Evolutionary conservation across 1,140 invertebrate genomes (phyloP).

Genomic region (Sesamia nonagrioides): DNA sequence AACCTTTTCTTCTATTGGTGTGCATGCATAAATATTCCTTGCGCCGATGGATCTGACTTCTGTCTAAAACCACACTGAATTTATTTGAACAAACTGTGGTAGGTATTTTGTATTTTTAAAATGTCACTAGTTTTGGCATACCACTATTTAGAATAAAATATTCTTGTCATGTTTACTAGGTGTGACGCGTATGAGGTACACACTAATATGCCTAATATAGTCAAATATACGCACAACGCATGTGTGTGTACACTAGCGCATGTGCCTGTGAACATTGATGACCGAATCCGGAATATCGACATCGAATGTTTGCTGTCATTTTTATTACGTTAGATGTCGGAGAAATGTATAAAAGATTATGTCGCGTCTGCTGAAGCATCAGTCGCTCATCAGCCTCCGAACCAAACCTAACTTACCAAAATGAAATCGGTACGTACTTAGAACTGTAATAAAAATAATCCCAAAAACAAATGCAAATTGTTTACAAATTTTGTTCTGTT

Average conservation of each 20-base stretch:
- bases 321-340: conserved; percentile 76
- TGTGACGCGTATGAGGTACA: conserved; percentile 54
- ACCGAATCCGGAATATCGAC: conserved; percentile 75
- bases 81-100: too few species aligned
- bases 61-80: too few species aligned
- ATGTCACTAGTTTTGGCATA: neutral
- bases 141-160: neutral
- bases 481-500: neutral
- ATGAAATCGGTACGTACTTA: conserved; percentile 80
- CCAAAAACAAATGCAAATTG: too few species aligned
- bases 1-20: too few species aligned
- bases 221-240: conserved; percentile 24
- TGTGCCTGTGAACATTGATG: conserved; percentile 56
- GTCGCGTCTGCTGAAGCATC: conserved; percentile 69
- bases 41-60: too few species aligned
- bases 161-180: neutral
- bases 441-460: neutral
- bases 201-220: conserved; percentile 57
- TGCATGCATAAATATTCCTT: too few species aligned
- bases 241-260: conserved; percentile 44
- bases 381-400: conserved; percentile 77
- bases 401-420: conserved; percentile 69
- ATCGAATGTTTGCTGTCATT: conserved; percentile 71
- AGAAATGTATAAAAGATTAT: conserved; percentile 86
- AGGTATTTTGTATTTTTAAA: too few species aligned